Percentiles rank a stretch among this genome's conserved stretches.
These are phyloP conservation scores for Melitaea athalia DNA, from an alignment of 2,888 invertebrate genomes.

Conservation along the genomic window DNA sequence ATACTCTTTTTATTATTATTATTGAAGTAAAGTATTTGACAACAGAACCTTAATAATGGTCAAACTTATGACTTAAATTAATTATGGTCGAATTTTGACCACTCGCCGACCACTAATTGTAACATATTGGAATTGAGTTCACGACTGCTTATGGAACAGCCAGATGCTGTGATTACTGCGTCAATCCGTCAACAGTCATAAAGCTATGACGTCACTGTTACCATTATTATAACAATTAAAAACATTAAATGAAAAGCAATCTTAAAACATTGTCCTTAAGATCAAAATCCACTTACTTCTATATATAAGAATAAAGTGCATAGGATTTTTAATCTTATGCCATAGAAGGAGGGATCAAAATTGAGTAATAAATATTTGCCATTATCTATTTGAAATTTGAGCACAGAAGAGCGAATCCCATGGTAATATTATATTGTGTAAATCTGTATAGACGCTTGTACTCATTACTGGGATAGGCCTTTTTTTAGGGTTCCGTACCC, in stretches of 20 bases:
- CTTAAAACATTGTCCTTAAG: not conserved
- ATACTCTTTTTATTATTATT: no score
- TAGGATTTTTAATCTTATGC: not conserved
- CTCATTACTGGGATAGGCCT: no score
- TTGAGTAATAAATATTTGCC: not conserved
- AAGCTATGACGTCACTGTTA: not conserved
- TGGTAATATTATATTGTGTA: not conserved
- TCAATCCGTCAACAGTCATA: not conserved
- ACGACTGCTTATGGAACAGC: no score
- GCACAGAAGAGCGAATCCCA: not conserved
- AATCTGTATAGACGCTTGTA: not conserved
- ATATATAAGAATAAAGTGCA: not conserved
- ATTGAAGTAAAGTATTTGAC: no score
- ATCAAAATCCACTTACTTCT: not conserved
- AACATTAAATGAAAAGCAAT: not conserved
- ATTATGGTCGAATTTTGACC: no score
- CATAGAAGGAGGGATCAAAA: not conserved
- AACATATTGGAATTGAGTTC: no score
- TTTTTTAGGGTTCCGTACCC: no score
- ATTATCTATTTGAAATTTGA: not conserved
- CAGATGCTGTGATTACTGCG: no score
- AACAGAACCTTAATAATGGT: no score
- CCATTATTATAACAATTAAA: not conserved
- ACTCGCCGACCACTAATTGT: no score
- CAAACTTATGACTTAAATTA: no score